Base-by-base conservation (phyloP, 2,888 invertebrate genomes). In the Gerris lacustris region DNA sequence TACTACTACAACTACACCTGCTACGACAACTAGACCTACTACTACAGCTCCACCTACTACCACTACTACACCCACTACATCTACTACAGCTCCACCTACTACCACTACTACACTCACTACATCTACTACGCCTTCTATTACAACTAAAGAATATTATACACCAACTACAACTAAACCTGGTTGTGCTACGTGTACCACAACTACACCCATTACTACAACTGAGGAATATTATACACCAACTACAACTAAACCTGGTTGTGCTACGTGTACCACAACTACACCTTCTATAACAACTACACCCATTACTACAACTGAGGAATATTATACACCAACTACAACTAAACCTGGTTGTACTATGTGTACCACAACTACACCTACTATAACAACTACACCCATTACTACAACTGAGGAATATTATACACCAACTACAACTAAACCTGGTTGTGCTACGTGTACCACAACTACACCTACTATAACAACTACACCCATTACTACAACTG, bases 1-100 rank as follows among this genome's bases (percentile, higher is more conserved):
- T 87, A 87, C 79, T 86, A 86, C 79, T 87, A 86, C 79, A 90
- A 91, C 84, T 91, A 89, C 86, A 88, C 86, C 81, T 90, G 90
- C 85, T 90, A 91, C 81, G 81, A 82, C 73, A 9, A 55, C 55
- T 55, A 55, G 55, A 55, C 55, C 6, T 9, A 31, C 43, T 63
- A 45, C 69, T n/a, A 44, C 64, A 45, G 15, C 55, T 55, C 55
- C 55, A 55, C 7, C 55, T 9, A 55, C 55, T 15, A 55, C 55
- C 15, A 55, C 45, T 31, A 63, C 55, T 44, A 62, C 18, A 45
- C 31, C 31, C 43, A 43, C 64, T 55, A 55, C 55, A 9, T 9
- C 55, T 9, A 55, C 55, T 55, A 55, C 55, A 15, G 15, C 15
- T 9, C 7, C 9, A 55, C 7, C 55, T 55, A 55, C 15, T 55